phyloP scores from a whole-genome alignment of 2,888 invertebrate species.

The Rhamphomyia laevipes region DNA sequence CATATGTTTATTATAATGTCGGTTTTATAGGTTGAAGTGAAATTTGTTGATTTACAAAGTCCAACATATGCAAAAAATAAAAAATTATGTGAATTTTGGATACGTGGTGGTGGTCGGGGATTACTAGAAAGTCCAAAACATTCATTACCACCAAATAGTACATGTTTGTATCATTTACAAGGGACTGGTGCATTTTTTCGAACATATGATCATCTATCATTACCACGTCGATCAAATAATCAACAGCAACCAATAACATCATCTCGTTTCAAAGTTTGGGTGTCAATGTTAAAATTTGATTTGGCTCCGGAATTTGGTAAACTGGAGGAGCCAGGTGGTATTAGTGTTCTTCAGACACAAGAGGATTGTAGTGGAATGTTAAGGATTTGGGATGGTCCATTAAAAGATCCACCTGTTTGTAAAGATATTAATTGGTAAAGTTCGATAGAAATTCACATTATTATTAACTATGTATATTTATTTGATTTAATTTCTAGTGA shows the following conservation, averaged over 20 bases:
- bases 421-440: slow-evolving; percentile 69
- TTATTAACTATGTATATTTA: too few species aligned
- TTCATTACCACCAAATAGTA: slow-evolving; percentile 76
- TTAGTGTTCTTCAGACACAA: slow-evolving; percentile 42
- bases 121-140: slow-evolving; percentile 72
- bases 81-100: slow-evolving; percentile 75
- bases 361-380: slow-evolving; percentile 73
- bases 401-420: slow-evolving; percentile 62
- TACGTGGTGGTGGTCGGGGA: slow-evolving; percentile 68
- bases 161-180: slow-evolving; percentile 75
- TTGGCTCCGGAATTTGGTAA: slow-evolving; percentile 51
- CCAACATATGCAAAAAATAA: slow-evolving; percentile 77
- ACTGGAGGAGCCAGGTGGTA: slow-evolving; percentile 34
- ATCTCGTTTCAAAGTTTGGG: slow-evolving; percentile 69
- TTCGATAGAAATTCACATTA: neutral
- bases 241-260: slow-evolving; percentile 41
- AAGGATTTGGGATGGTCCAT: slow-evolving; percentile 78
- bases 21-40: slow-evolving; percentile 50
- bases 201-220: slow-evolving; percentile 41
- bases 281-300: slow-evolving; percentile 77
- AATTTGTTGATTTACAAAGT: slow-evolving; percentile 72
- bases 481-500: slow-evolving; percentile 25
- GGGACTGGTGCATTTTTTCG: slow-evolving; percentile 47
- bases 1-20: too few species aligned
- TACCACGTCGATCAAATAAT: slow-evolving; percentile 40